phyloP scores from a whole-genome alignment of 1,140 invertebrate genomes.

The Cotesia chilonis region DNA sequence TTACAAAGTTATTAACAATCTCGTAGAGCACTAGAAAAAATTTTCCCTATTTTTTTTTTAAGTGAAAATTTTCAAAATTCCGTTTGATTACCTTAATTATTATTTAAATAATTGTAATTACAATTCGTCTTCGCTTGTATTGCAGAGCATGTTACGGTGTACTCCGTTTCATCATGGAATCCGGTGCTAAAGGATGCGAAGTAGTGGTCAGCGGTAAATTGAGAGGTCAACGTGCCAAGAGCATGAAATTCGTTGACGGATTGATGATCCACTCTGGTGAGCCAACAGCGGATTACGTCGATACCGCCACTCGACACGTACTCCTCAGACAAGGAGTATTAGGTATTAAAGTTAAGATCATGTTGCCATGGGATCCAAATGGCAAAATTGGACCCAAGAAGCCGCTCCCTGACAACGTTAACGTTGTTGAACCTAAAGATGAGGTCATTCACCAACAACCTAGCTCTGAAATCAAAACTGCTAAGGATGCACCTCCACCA shows the following conservation, averaged over 20 bases:
- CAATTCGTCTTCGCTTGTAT: conserved; percentile 1
- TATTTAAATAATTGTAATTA: no score
- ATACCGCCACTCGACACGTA: conserved; percentile 97
- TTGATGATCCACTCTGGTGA: conserved; percentile 99
- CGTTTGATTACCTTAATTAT: no score
- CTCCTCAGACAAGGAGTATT: conserved; percentile 91
- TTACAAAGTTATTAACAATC: no score
- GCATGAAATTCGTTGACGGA: conserved; percentile 99
- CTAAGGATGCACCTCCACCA: conserved; percentile 54
- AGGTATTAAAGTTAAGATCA: conserved; percentile 98
- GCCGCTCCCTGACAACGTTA: conserved; percentile 96
- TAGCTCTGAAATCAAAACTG: conserved; percentile 71
- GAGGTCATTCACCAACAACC: conserved; percentile 74
- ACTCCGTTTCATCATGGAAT: conserved; percentile 99
- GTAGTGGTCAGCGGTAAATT: conserved; percentile 99
- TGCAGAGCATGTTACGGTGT: conserved; percentile 97
- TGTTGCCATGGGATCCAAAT: conserved; percentile 97
- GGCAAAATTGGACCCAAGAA: conserved; percentile 98
- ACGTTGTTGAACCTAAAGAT: conserved; percentile 93
- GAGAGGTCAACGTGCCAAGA: conserved; percentile 98
- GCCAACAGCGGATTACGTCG: conserved; percentile 98
- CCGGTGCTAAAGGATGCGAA: conserved; percentile 95
- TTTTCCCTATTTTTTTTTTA: not conserved
- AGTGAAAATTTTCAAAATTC: not conserved
- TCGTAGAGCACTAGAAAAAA: no score